Base-by-base conservation (phyloP, 2,797 vertebrate species). In the Thunnus albacares region DNA sequence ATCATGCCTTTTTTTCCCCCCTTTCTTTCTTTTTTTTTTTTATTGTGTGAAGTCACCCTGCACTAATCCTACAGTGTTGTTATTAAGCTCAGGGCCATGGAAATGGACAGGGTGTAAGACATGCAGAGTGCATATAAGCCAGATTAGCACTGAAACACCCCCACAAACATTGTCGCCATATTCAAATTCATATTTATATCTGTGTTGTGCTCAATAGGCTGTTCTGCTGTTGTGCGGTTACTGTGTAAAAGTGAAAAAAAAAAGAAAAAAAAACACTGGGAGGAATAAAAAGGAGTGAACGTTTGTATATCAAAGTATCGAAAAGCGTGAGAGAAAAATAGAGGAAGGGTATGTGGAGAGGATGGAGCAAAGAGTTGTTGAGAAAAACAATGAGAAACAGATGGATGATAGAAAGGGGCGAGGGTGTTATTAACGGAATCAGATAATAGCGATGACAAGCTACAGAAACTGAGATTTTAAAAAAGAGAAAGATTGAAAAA, bases 21-120 rank as follows among this genome's bases (percentile, higher is more conserved):
- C 56, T n/a, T 83, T 10, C 45, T 22, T 49, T 53, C 18, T 66
- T 52, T 41, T 33, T 51, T 77, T 75, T 90, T 92, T 85, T 87
- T 91, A 92, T 91, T 90, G 87, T 91, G 93, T 94, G 92, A 91
- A 95, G 90, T 92, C 94, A 94, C 88, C 93, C 94, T 87, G 93
- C 90, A 94, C 93, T 94, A 94, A 95, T 95, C 94, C 93, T 81
- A 89, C 90, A 94, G 88, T 92, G 91, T 93, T 93, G 91, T 94
- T 95, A 94, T 94, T 93, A 94, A 94, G 93, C 92, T 94, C 86
- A 93, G 79, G 89, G 92, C 91, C 87, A 90, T 92, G 89, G 89
- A 94, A 94, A 95, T 93, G 93, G 93, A 93, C 93, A 93, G 88
- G 77, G 90, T 93, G 89, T 91, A 94, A 92, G 80, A 94, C 92